Percentiles rank a stretch among this genome's conserved stretches.
Evolutionary conservation across 92 coral and sea anemone species (phyloP).

Genomic region (Blastomussa wellsi): DNA sequence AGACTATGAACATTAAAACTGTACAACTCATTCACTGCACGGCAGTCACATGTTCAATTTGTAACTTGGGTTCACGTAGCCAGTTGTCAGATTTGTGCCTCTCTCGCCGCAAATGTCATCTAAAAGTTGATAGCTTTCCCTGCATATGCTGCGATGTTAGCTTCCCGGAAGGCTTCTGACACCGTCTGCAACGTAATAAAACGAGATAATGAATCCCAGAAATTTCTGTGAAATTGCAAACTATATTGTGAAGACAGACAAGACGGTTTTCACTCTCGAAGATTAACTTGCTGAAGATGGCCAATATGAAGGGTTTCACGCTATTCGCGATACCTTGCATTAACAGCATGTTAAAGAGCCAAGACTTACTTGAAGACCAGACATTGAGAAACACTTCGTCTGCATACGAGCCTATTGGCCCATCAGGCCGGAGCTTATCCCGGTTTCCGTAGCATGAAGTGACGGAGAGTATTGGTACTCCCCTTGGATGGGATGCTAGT

Average conservation of each 20-base stretch:
- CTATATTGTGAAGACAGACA: neutral
- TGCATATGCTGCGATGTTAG: conserved; percentile 93
- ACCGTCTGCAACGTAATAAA: conserved; percentile 75
- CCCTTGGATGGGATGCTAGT: no score
- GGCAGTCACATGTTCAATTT: neutral
- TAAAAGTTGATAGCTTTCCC: conserved; percentile 98
- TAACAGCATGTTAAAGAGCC: no score
- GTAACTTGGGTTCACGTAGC: neutral
- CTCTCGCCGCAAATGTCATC: neutral
- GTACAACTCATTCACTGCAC: conserved; percentile 24
- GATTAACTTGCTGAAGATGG: no score
- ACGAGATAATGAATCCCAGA: neutral
- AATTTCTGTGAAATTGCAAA: neutral
- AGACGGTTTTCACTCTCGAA: no score
- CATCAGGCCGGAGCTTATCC: neutral
- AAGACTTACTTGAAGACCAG: no score
- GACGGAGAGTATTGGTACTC: conserved; percentile 1
- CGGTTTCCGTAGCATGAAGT: conserved; percentile 19
- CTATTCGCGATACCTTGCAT: no score
- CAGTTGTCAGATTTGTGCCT: neutral
- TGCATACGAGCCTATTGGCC: neutral
- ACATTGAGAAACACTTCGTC: neutral
- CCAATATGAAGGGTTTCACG: no score
- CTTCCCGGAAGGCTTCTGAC: conserved; percentile 96
- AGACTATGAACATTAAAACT: conserved; percentile 20